phyloP scores from a whole-genome alignment of 2,113 vertebrate species.

The Pristiophorus japonicus region DNA sequence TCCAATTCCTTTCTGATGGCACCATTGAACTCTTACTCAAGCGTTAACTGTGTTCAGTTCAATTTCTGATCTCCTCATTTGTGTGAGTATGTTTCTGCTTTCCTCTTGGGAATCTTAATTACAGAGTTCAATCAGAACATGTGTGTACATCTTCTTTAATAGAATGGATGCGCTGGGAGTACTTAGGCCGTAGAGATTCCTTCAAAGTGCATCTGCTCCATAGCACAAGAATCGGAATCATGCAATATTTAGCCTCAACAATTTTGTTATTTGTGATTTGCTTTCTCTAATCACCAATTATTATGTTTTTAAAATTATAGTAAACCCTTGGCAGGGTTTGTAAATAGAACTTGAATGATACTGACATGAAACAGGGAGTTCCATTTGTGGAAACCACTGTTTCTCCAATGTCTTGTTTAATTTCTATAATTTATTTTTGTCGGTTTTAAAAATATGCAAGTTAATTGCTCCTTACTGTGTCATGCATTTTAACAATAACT shows the following conservation, averaged over 20 bases:
- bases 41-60: neutral
- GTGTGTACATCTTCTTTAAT: neutral
- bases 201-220: neutral
- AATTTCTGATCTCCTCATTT: neutral
- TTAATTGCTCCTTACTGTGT: neutral
- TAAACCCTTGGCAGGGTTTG: neutral
- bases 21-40: neutral
- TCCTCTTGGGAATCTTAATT: neutral
- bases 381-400: neutral
- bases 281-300: neutral
- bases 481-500: neutral
- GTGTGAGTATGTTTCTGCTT: neutral
- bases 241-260: neutral
- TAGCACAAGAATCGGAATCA: neutral
- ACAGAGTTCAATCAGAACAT: neutral
- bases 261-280: neutral
- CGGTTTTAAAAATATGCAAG: neutral
- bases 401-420: neutral
- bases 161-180: neutral
- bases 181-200: neutral
- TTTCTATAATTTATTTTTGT: neutral
- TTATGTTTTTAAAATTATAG: neutral
- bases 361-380: neutral
- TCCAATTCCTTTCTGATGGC: neutral
- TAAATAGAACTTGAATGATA: neutral